A percentile compares a stretch with the other conserved stretches of the same genome.
Evolutionary conservation across 23 tunicate species (phyloP).

Genomic region (Corella eumyota): DNA sequence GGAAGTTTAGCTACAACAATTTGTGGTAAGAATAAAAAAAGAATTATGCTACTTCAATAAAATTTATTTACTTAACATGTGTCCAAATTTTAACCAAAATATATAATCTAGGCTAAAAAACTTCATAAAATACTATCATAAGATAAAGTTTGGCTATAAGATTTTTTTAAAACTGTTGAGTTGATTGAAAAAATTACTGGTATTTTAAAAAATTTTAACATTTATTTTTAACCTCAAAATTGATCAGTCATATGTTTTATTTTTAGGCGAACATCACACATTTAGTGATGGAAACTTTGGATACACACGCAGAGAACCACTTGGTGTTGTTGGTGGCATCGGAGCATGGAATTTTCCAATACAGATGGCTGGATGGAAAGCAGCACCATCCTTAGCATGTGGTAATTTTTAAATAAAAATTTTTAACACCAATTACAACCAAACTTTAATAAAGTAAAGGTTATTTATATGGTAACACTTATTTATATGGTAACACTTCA

Average conservation of each 20-base stretch:
- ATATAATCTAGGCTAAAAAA: background rate
- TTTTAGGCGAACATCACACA: slow-evolving; percentile 67
- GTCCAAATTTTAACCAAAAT: background rate
- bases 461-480: no score
- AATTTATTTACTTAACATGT: background rate
- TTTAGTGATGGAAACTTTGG: slow-evolving; percentile 72
- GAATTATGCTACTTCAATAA: no score
- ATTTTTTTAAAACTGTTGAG: background rate
- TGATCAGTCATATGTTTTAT: no score
- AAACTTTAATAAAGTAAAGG: no score
- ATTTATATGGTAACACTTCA: no score
- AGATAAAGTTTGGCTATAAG: background rate
- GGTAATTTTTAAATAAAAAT: no score
- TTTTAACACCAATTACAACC: no score
- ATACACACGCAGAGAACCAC: slow-evolving; percentile 82
- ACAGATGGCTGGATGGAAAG: slow-evolving; percentile 98
- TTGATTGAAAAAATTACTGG: no score
- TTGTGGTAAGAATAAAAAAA: slow-evolving; percentile 37
- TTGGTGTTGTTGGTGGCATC: slow-evolving; percentile 86
- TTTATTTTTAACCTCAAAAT: no score
- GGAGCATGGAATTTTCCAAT: slow-evolving; percentile 99
- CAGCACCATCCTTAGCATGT: slow-evolving; percentile 98
- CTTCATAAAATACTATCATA: background rate
- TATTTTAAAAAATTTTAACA: no score
- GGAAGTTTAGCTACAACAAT: slow-evolving; percentile 75